Evolutionary conservation across 2,797 vertebrate species (phyloP), one percentile per base, ranked within the genome.

Genomic region (Hypotaenidia philippensis): DNA sequence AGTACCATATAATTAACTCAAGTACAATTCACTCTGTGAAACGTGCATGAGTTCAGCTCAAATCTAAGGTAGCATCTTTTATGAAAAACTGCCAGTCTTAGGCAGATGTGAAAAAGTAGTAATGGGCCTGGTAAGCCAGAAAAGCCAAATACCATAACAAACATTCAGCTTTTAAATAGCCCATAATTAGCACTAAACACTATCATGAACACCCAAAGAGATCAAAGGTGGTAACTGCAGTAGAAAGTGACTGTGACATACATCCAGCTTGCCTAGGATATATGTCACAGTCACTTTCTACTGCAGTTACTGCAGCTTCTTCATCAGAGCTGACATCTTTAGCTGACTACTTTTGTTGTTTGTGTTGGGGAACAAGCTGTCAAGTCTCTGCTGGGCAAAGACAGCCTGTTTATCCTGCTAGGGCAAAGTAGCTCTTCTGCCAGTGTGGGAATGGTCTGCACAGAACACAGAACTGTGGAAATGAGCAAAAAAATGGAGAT

Each of bases 131-230:
- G 56, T 45, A 83, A 89, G 22, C n/a, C 70, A 91, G 27, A 45
- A 94, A 95, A 95, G 64, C 18, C 36, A 81, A 87, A 61, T 22
- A 82, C 47, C 14, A 50, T 13, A 89, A 34, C 53, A 87, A 41
- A 74, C 41, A 57, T 77, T 69, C 83, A 89, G 75, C 86, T 80
- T 56, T 77, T 80, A 75, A 91, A 68, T 14, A 90, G 71, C n/a
- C 72, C 60, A 55, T 66, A 92, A 92, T 94, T 89, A 94, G 65
- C 78, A 90, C 52, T 87, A 70, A 91, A 72, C 18, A 83, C 56
- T 70, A 34, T 11, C 34, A 85, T 2, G 9, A 89, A 53, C 44
- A 81, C 1, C 3, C 34, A 72, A 74, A 77, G 60, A 89, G 45
- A 89, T 79, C 60, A 88, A 82, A 92, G 32, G 22, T 41, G 82